These are phyloP conservation scores for Peromyscus eremicus DNA, from an alignment of 2,797 vertebrate species.

Conservation along the genomic window DNA sequence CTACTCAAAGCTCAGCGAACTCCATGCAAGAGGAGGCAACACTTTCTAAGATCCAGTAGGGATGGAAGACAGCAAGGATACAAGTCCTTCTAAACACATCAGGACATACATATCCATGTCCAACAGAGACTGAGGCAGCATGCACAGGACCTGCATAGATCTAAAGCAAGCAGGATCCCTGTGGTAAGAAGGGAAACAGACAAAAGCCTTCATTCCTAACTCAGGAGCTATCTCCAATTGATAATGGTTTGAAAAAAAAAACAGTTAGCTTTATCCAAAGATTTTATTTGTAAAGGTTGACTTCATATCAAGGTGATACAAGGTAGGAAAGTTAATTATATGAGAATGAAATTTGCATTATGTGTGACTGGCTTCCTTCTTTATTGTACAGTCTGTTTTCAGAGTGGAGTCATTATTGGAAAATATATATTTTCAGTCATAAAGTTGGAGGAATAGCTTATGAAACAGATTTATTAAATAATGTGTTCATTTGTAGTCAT, in stretches of 20 bases:
- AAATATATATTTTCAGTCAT: conserved; percentile 20
- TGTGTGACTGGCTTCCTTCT: not conserved
- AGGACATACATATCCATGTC: not conserved
- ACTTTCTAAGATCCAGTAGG: not conserved
- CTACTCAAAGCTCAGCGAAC: not conserved
- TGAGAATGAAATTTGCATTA: conserved; percentile 44
- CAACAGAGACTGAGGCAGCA: too few relatives aligned
- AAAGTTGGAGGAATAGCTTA: conserved; percentile 28
- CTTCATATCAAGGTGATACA: not conserved
- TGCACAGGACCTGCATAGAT: not conserved
- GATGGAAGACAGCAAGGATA: not conserved
- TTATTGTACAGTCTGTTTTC: not conserved
- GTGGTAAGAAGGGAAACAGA: too few relatives aligned
- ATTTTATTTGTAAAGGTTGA: not conserved
- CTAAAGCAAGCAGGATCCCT: not conserved
- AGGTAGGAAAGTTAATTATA: conserved; percentile 38
- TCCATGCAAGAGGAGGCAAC: not conserved
- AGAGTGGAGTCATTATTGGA: conserved; percentile 28
- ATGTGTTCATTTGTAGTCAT: conserved; percentile 31
- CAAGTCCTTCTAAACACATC: not conserved
- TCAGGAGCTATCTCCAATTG: not conserved
- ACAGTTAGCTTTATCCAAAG: not conserved
- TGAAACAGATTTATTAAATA: not conserved
- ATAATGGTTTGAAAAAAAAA: not conserved
- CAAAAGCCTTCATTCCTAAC: not conserved